A percentile compares a stretch with the other conserved stretches of the same genome.
phyloP scores from a whole-genome alignment of 2,797 vertebrate species.

The Leptoclinus maculatus region DNA sequence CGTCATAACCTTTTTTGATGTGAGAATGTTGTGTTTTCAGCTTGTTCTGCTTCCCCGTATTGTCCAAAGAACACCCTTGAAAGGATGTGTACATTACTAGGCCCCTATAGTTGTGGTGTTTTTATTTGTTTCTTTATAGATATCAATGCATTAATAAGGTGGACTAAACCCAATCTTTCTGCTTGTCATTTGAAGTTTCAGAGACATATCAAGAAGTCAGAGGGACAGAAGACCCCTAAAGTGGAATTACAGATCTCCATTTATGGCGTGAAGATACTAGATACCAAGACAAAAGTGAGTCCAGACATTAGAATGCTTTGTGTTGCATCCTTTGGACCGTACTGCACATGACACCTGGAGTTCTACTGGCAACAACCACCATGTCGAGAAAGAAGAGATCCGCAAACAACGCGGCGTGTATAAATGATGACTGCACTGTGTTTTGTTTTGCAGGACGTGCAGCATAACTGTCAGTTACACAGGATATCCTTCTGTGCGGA shows the following conservation, averaged over 20 bases:
- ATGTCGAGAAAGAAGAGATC: neutral
- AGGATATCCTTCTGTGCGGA: slow-evolving; percentile 99
- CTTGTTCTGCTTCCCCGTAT: neutral
- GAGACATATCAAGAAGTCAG: slow-evolving; percentile 98
- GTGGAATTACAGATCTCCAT: slow-evolving; percentile 98
- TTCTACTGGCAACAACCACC: neutral
- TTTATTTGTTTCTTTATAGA: too few relatives aligned
- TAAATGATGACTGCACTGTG: slow-evolving; percentile 21
- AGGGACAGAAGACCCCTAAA: slow-evolving; percentile 97
- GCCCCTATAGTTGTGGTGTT: neutral
- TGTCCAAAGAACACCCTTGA: neutral
- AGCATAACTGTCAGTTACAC: slow-evolving; percentile 97
- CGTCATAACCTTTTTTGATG: neutral
- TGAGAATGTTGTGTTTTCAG: neutral
- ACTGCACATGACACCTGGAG: neutral
- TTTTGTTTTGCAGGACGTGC: slow-evolving; percentile 89
- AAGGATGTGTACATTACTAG: neutral
- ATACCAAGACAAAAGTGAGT: slow-evolving; percentile 95
- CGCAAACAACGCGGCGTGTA: neutral
- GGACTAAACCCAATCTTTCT: neutral
- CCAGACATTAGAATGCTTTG: neutral
- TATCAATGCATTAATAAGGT: neutral
- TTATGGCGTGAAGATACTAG: slow-evolving; percentile 98
- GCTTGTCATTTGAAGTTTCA: slow-evolving; percentile 87
- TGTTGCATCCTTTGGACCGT: neutral